Base-by-base conservation (phyloP, 64 coral and sea anemone species). In the Trachythela sp. region DNA sequence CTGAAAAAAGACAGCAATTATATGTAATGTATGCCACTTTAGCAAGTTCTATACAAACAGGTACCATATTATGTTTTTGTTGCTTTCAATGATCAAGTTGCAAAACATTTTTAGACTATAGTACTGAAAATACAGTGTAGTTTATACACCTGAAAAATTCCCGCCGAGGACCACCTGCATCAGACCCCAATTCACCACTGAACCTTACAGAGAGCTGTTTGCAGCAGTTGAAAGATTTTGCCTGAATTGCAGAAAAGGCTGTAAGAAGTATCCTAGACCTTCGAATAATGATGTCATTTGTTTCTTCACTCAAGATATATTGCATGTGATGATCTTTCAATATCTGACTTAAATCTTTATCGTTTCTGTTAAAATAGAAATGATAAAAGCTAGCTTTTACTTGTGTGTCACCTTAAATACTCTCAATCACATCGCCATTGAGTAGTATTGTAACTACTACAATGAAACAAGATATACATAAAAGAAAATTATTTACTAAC, bases 191-290 rank as follows among this genome's bases (percentile, higher is more conserved):
- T 80, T 80, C 75, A 35, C 75, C 75, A 80, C 75, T 80, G 75
- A 80, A 80, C 30, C 35, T 80, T 34, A 80, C 75, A 80, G 75
- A 20, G 3, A 80, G 31, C 30, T 35, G 9, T 39, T 80, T 80
- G 75, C 75, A 80, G 33, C 75, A 80, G 37, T 80, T 80, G 33
- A 80, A 80, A 29, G 14, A 80, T 39, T 80, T 80, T 35, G 75
- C 75, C 33, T 80, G 30, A 80, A 80, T 80, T 80, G 75, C 75
- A 80, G 33, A 37, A 80, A 80, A 80, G 20, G 75, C 75, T 35
- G 75, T 80, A 15, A 34, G 31, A 22, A 80, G 4, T 29, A 80
- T 15, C 20, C 33, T 80, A 35, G 75, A 80, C 37, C 75, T 35
- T 37, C 75, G 32, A 35, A 80, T 30, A 6, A 80, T 36, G 2